Conservation (phyloP, 2,113 vertebrate species). For the Hipposideros armiger region DNA sequence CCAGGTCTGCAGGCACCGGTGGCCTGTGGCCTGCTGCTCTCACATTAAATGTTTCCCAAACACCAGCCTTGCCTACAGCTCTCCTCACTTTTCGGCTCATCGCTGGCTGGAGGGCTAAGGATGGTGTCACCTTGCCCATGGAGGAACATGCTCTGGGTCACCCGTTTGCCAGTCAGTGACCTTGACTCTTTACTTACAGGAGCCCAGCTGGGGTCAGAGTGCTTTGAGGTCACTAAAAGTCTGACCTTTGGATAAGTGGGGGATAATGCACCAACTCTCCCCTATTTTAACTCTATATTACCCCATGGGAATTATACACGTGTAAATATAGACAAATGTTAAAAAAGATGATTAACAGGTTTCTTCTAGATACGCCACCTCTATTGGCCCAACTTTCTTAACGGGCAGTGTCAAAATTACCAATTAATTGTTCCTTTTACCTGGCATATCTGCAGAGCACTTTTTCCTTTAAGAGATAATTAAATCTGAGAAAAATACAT, state of each 20-base stretch:
- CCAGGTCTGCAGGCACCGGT: not conserved
- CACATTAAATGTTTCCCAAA: not conserved
- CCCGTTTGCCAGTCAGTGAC: not conserved
- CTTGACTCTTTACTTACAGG: not conserved
- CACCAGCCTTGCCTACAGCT: not conserved
- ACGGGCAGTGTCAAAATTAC: not conserved
- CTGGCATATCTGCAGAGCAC: not conserved
- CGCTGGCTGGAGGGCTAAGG: not conserved
- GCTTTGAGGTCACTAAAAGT: not conserved
- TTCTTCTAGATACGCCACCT: not conserved
- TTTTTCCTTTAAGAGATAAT: conserved; percentile 31
- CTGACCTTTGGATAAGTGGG: not conserved
- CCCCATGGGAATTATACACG: not conserved
- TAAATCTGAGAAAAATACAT: conserved; percentile 57
- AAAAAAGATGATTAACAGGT: not conserved
- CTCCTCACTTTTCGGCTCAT: not conserved
- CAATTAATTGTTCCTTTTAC: conserved; percentile 14
- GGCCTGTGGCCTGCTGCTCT: accelerated
- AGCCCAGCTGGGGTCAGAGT: not conserved
- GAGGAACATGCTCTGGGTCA: not conserved
- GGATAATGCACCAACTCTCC: not conserved
- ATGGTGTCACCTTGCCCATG: too few species aligned
- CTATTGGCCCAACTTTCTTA: not conserved
- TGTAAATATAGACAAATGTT: not conserved
- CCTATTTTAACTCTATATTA: not conserved